Evolutionary conservation across 2,113 vertebrate genomes (phyloP), one percentile per base, ranked within the genome.

Genomic region (Heterotis niloticus): DNA sequence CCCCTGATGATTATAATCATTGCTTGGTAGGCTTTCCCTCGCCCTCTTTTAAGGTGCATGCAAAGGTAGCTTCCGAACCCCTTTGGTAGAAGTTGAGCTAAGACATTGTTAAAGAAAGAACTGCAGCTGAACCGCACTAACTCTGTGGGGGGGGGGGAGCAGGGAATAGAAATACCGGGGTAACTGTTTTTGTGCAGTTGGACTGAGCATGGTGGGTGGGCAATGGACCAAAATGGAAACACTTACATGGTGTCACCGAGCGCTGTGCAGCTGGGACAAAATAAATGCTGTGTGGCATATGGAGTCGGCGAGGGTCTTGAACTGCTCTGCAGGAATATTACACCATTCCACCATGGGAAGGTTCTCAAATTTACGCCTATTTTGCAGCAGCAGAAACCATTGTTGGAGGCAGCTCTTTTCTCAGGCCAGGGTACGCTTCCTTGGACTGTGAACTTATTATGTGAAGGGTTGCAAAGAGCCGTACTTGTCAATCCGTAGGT

Each of bases 291-390:
- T 59, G 24, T 24, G 71, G 23, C 71, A 74, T 57, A 23, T 9
- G 71, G 54, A 56, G 23, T 54, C n/a, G 24, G 44, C 23, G 23
- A 72, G 51, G 13, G 51, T 26, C 52, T 72, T 72, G 51, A 74
- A 59, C 71, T 56, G 54, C 71, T 57, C 52, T 10, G 5, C 52
- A 13, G 71, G 52, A 57, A 20, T 59, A 28, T 74, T 1, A 0
- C 24, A 74, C 12, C 54, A 57, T 74, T 74, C 52, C 24, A 57
- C 71, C 5, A 24, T 52, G 10, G 51, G 71, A 59, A 57, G 23
- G 34, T 57, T 28, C 54, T 74, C 24, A n/a, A 74, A 74, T 74
- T 74, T 74, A 57, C 52, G 26, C 51, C 54, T 54, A 74, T 74
- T 54, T 74, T 59, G 24, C 26, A 54, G 71, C 17, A 44, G 29